Evolutionary conservation across 2,888 invertebrate species (phyloP), one percentile per base, ranked within the genome.

Genomic region (Dioctria linearis): DNA sequence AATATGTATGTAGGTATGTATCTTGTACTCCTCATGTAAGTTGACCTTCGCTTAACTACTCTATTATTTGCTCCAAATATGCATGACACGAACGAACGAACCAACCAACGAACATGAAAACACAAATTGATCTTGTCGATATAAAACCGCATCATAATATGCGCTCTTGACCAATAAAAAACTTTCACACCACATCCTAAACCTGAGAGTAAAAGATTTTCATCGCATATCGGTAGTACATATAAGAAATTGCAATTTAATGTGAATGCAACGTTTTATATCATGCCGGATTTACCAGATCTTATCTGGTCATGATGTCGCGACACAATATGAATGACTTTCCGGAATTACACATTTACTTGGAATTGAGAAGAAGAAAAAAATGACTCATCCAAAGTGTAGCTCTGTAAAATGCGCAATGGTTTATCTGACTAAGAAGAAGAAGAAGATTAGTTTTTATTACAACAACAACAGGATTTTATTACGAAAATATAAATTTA

Each of bases 401-500:
- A 59, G 37, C 25, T 25, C 25, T 25, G 25, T 25, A 67, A 67
- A 49, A 67, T 43, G 49, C 43, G 49, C 43, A 67, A 25, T 25
- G 25, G 25, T 25, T 25, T 25, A 25, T 25, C 25, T 25, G 25
- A 25, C 0, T 25, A 25, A 1, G 25, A 25, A 25, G 25, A 25
- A 25, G 25, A 25, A 25, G 25, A 25, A 25, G 25, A 25, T 25
- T 25, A 25, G 25, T 25, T 54, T 54, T 54, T 54, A 54, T 54
- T 2, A 54, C 43, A 73, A 57, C 40, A 54, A 71, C 39, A 40
- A 25, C 25, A 25, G 25, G 46, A 51, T 71, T 71, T 71, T 71
- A 37, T 54, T 71, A 54, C 39, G 51, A 71, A 51, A 54, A 54
- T 4, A 71, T 71, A 39, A 11, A 71, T 71, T 71, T 71, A 71